Evolutionary conservation across 2,888 invertebrate genomes (phyloP).

Genomic region (Tupiocoris notatus): DNA sequence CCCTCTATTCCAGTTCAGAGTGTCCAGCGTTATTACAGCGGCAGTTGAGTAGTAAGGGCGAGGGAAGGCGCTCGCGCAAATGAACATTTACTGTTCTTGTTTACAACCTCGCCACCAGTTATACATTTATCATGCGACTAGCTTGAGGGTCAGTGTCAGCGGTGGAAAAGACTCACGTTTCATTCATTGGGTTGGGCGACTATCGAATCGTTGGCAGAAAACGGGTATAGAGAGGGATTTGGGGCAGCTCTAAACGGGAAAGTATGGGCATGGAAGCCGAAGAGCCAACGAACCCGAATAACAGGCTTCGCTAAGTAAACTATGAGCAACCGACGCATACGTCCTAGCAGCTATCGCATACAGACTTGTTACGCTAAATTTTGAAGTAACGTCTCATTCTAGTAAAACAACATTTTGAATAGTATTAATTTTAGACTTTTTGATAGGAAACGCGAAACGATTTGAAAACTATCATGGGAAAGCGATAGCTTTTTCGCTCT

Average conservation of each 20-base stretch:
- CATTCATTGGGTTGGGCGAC: neutral
- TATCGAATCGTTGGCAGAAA: neutral
- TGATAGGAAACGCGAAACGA: too few species aligned
- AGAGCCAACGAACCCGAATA: too few species aligned
- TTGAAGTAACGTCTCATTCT: too few species aligned
- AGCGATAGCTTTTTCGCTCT: too few species aligned
- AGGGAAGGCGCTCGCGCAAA: neutral
- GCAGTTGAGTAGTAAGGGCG: neutral
- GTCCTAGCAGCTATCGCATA: too few species aligned
- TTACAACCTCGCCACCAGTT: neutral
- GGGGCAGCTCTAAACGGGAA: neutral
- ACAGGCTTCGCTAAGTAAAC: too few species aligned
- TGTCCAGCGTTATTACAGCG: neutral
- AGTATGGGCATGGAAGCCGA: neutral
- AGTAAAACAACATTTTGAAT: too few species aligned
- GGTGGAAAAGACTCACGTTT: neutral
- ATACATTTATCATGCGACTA: neutral
- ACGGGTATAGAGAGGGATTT: neutral
- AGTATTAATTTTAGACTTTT: too few species aligned
- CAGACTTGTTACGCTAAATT: too few species aligned
- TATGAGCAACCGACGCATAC: too few species aligned
- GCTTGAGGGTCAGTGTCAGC: neutral
- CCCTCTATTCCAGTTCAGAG: neutral
- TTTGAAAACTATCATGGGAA: too few species aligned
- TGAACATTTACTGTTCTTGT: neutral